Conservation (phyloP, 2,888 invertebrate species). For the Tryphoninae sp. region DNA sequence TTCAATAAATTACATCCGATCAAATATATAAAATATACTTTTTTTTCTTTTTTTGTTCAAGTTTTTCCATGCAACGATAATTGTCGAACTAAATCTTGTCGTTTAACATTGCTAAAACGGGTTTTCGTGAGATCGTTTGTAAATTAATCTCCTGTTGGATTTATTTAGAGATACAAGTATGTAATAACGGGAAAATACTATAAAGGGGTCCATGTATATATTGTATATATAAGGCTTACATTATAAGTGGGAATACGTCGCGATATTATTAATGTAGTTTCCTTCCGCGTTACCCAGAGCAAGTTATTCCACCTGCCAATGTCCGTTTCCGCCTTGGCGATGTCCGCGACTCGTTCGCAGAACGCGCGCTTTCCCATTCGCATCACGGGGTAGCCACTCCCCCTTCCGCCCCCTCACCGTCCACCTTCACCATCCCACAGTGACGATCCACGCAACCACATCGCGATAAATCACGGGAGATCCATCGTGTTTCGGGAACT, state of each 20-base stretch:
- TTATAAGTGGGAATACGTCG: constrained; percentile 34
- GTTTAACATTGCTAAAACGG: background rate
- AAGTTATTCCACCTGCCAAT: constrained; percentile 28
- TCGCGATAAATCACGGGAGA: constrained; percentile 51
- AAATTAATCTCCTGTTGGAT: background rate
- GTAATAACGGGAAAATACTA: background rate
- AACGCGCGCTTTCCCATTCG: constrained; percentile 59
- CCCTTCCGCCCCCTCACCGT: background rate
- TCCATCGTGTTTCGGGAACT: constrained; percentile 33
- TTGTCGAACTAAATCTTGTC: no score
- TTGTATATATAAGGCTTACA: background rate
- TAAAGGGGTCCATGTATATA: background rate
- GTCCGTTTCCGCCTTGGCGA: constrained; percentile 58
- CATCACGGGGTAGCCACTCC: constrained; percentile 34
- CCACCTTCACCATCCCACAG: background rate
- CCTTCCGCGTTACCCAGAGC: constrained; percentile 52
- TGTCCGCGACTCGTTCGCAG: constrained; percentile 27
- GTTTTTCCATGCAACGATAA: no score
- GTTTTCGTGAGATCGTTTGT: background rate
- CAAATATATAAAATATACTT: no score
- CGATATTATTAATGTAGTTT: constrained; percentile 58
- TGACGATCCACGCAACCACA: constrained; percentile 23
- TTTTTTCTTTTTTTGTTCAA: no score
- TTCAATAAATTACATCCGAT: no score
- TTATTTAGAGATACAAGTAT: background rate